phyloP scores from a whole-genome alignment of 2,888 invertebrate genomes.

The Biston betularia region DNA sequence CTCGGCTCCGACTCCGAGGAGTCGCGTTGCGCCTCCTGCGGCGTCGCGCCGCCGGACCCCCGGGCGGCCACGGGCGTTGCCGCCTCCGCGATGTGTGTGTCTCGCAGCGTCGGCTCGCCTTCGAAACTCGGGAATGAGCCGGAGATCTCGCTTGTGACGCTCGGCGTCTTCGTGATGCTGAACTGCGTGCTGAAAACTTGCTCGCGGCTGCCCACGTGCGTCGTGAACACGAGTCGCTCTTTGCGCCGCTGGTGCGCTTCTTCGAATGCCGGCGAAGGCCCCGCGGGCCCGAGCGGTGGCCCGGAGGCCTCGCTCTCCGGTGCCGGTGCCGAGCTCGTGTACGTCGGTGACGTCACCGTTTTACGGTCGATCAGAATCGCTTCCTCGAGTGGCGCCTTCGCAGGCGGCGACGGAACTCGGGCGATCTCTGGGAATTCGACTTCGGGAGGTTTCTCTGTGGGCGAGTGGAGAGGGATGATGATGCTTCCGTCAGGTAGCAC shows the following conservation, averaged over 20 bases:
- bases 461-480: slow-evolving; percentile 83
- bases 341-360: slow-evolving; percentile 32
- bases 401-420: slow-evolving; percentile 18
- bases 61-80: slow-evolving; percentile 27
- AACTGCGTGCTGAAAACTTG: slow-evolving; percentile 89
- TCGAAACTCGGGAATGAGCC: slow-evolving; percentile 78
- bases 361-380: slow-evolving; percentile 27
- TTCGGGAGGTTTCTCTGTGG: slow-evolving; percentile 68
- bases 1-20: slow-evolving; percentile 50
- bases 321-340: slow-evolving; percentile 24
- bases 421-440: slow-evolving; percentile 40
- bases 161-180: slow-evolving; percentile 88
- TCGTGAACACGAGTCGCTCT: slow-evolving; percentile 88
- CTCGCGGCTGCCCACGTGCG: slow-evolving; percentile 89
- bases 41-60: slow-evolving; percentile 36
- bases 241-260: slow-evolving; percentile 56
- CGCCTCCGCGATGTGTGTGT: slow-evolving; percentile 35
- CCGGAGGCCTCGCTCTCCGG: slow-evolving; percentile 17
- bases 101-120: slow-evolving; percentile 79
- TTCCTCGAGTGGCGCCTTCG: slow-evolving; percentile 11
- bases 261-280: slow-evolving; percentile 18
- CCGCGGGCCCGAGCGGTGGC: slow-evolving; percentile 50
- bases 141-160: slow-evolving; percentile 87
- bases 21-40: slow-evolving; percentile 44
- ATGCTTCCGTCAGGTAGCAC: slow-evolving; percentile 86